phyloP scores from a whole-genome alignment of 37 sponge, comb jelly and placozoan genomes.

The Cliona cf. orientalis region DNA sequence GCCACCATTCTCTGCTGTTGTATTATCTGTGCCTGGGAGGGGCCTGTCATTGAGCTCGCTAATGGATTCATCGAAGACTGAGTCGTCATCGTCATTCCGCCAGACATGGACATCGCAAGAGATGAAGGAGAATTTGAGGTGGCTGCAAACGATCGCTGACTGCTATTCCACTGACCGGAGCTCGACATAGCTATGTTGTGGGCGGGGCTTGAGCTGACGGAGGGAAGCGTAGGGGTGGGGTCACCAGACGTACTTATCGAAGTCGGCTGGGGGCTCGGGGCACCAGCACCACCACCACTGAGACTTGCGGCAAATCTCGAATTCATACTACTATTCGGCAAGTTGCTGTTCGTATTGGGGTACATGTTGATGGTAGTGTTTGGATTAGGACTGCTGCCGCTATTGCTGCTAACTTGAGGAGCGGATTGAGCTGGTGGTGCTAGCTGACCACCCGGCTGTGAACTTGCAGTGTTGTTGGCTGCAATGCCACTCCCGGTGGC shows the following conservation, averaged over 20 bases:
- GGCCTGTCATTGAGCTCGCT: no score
- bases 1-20: background rate
- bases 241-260: slow-evolving; percentile 68
- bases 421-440: background rate
- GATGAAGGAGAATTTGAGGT: background rate
- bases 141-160: background rate
- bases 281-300: background rate
- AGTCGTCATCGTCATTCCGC: no score
- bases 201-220: slow-evolving; percentile 49
- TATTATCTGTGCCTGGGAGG: no score
- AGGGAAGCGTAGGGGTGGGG: slow-evolving; percentile 71
- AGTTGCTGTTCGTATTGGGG: slow-evolving; percentile 4
- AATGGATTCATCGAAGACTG: no score
- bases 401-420: no score
- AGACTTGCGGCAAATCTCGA: background rate
- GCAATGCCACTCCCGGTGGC: no score
- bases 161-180: no score
- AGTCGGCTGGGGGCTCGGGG: slow-evolving; percentile 23
- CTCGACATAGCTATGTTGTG: slow-evolving; percentile 1
- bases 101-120: no score
- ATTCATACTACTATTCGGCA: background rate
- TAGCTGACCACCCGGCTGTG: no score
- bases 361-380: slow-evolving; percentile 26
- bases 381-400: no score
- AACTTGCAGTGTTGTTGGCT: no score